These are phyloP conservation scores for Crocuta crocuta DNA, from an alignment of 2,113 vertebrate genomes.

Conservation along the genomic window DNA sequence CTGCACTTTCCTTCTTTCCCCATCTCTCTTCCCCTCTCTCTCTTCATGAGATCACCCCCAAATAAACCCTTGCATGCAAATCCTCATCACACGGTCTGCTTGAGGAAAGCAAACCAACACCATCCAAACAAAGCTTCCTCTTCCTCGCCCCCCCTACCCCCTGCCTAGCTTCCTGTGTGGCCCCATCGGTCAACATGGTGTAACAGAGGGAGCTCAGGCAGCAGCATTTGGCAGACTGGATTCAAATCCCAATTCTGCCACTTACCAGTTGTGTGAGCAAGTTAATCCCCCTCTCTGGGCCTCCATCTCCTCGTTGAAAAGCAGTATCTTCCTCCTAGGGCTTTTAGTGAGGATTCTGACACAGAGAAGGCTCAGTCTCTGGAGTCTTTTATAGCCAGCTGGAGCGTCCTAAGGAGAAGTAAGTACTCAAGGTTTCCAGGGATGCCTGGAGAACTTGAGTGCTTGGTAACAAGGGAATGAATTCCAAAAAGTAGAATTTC, in stretches of 20 bases:
- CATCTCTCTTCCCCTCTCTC: not conserved
- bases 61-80: not conserved
- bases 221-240: not conserved
- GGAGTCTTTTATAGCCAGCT: not conserved
- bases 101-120: not conserved
- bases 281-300: not conserved
- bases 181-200: rapidly evolving
- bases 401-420: not conserved
- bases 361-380: not conserved
- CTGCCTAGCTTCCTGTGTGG: rapidly evolving
- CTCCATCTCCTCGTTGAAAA: not conserved
- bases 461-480: not conserved
- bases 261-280: not conserved
- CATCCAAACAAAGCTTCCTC: not conserved
- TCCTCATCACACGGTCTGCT: not conserved
- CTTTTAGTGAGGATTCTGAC: not conserved
- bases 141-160: not conserved
- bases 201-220: not conserved
- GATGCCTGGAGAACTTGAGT: not conserved
- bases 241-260: not conserved
- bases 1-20: not conserved
- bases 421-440: not conserved
- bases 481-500: not conserved
- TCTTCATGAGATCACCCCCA: not conserved
- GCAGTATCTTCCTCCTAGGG: not conserved